A percentile compares a stretch with the other conserved stretches of the same genome.
Evolutionary conservation across 2,113 vertebrate genomes (phyloP).

Genomic region (Cavia aperea): DNA sequence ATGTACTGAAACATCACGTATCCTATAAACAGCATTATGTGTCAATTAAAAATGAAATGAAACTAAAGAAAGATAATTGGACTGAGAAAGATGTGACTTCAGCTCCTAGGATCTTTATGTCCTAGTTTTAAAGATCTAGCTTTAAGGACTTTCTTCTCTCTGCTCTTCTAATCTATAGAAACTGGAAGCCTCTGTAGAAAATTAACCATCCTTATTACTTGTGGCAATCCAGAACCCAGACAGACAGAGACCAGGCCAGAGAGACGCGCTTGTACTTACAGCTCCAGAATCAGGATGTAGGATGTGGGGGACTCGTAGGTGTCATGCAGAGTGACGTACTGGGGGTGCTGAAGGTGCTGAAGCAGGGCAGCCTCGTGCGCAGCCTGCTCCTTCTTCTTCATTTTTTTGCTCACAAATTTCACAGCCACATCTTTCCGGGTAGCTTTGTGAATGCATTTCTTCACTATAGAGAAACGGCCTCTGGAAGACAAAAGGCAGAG

Average conservation of each 20-base stretch:
- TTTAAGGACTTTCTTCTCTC: background rate
- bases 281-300: constrained; percentile 91
- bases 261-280: constrained; percentile 79
- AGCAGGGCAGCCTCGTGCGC: constrained; percentile 92
- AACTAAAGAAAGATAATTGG: background rate
- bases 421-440: constrained; percentile 94
- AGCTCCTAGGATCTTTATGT: background rate
- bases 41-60: background rate
- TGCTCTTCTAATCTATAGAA: background rate
- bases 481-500: constrained; percentile 73
- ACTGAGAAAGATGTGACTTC: background rate
- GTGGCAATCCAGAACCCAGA: background rate
- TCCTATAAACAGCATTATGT: background rate
- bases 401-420: constrained; percentile 95
- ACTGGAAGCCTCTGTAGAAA: background rate
- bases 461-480: constrained; percentile 96
- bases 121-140: background rate
- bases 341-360: constrained; percentile 88
- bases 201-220: background rate
- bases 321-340: constrained; percentile 89
- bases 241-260: background rate
- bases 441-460: constrained; percentile 91
- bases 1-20: background rate
- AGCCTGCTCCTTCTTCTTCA: constrained; percentile 97
- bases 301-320: constrained; percentile 89